Evolutionary conservation across 2,113 vertebrate species (phyloP), one percentile per base, ranked within the genome.

Genomic region (Sclerurus mexicanus): DNA sequence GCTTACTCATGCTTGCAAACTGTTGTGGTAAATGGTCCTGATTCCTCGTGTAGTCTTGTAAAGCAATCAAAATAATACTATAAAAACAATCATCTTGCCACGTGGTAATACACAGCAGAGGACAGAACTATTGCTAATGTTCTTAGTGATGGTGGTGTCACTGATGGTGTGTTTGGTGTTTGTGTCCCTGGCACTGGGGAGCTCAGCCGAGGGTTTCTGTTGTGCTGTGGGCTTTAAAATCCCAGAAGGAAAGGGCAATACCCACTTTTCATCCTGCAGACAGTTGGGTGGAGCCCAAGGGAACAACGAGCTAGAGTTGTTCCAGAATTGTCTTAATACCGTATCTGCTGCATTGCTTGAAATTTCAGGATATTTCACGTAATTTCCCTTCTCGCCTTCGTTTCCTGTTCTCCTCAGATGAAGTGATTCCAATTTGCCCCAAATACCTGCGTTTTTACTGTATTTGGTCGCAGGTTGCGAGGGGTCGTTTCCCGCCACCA

Each of bases 1-100:
- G 84, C 93, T 92, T 90, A 72, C 28, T 95, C 69, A 78, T 58
- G 66, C 74, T 90, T 49, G 25, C n/a, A 33, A 2, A 22, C 44
- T 71, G 31, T 31, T 64, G 85, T 62, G 83, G 75, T 40, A n/a
- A 47, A 49, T 78, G 9, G 44, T 86, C 79, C 37, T 78, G 88
- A 24, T 78, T 56, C 10, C 24, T 72, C 23, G 3, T 17, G 44
- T 23, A 37, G 67, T 31, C 30, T 83, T 67, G 11, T 35, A 74
- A 77, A 93, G 50, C 17, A 42, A 52, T 58, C 35, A 23, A 15
- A 78, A 64, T 33, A n/a, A 31, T 47, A 39, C 56, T 56, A 68
- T 16, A 4, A 30, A 74, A 39, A 8, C 12, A 17, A 9, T 67
- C 1, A 9, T 52, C 46, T 78, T 46, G 73, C 44, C 9, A 0